Conservation (phyloP, 2,888 invertebrate genomes). For the Brachyptera putata region DNA sequence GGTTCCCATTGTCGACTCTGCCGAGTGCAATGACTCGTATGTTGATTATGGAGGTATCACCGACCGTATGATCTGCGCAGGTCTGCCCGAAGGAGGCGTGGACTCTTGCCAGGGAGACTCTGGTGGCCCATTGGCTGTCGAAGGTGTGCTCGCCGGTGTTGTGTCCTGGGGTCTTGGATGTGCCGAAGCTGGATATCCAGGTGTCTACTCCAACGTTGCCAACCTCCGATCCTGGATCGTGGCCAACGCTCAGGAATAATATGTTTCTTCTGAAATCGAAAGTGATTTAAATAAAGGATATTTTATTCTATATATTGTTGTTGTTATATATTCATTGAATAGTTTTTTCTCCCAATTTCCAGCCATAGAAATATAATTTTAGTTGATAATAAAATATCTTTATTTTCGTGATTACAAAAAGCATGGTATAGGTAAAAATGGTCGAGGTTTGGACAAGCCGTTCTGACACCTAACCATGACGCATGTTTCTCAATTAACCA, state of each 20-base stretch:
- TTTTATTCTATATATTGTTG: no score
- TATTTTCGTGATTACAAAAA: no score
- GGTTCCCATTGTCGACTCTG: conserved; percentile 5
- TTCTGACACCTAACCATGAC: no score
- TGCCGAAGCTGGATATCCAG: conserved; percentile 48
- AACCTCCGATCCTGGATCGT: conserved; percentile 46
- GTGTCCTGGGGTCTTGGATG: conserved; percentile 51
- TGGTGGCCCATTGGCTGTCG: conserved; percentile 47
- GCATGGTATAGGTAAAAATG: no score
- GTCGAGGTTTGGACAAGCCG: no score
- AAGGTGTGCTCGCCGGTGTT: conserved; percentile 50
- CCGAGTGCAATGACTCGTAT: background rate
- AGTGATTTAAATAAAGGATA: no score
- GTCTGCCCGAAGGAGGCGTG: conserved; percentile 50
- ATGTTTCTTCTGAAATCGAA: no score
- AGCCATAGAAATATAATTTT: no score
- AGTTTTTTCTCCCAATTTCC: no score
- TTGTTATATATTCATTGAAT: no score
- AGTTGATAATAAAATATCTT: no score
- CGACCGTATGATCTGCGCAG: conserved; percentile 56
- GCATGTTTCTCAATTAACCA: no score
- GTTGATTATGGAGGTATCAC: conserved; percentile 1
- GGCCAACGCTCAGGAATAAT: conserved; percentile 3
- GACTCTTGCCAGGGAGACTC: conserved; percentile 50
- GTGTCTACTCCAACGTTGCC: conserved; percentile 50